These are phyloP conservation scores for Canis aureus DNA, from an alignment of 2,113 vertebrate species.

Conservation along the genomic window DNA sequence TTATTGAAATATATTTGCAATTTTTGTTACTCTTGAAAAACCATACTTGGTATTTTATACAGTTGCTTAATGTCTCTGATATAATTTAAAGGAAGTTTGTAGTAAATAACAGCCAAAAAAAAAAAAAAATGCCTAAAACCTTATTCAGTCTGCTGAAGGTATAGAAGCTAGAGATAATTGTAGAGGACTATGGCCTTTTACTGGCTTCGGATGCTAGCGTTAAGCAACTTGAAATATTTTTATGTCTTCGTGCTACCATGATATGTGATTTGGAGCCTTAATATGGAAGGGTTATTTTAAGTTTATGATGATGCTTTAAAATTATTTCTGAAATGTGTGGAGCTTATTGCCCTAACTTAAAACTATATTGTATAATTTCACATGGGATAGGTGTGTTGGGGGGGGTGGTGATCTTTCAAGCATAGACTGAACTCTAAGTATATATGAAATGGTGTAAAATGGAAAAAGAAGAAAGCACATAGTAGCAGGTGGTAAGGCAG, in stretches of 20 bases:
- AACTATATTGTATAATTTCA: constrained; percentile 15
- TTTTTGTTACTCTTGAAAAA: constrained; percentile 36
- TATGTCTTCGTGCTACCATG: not conserved
- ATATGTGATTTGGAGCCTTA: constrained; percentile 16
- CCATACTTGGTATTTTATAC: not conserved
- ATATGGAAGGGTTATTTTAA: not conserved
- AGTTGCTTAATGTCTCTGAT: not conserved
- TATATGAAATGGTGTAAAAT: constrained; percentile 2
- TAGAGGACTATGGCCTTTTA: not conserved
- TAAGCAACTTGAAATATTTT: not conserved
- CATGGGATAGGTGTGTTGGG: not conserved
- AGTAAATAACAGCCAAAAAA: not conserved
- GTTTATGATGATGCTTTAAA: not conserved
- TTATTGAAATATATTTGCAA: not conserved
- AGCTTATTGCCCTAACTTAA: constrained; percentile 35
- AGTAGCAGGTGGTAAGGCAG: not conserved
- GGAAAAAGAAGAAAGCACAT: not conserved
- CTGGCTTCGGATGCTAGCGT: not conserved
- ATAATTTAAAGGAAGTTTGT: not conserved
- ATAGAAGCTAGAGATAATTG: not conserved
- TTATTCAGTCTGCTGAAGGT: not conserved
- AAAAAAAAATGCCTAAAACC: not conserved
- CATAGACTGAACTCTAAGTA: not conserved
- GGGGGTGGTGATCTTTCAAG: not conserved
- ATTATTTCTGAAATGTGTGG: constrained; percentile 31